Conservation (phyloP, 2,113 vertebrate genomes). For the Perca schrenkii region DNA sequence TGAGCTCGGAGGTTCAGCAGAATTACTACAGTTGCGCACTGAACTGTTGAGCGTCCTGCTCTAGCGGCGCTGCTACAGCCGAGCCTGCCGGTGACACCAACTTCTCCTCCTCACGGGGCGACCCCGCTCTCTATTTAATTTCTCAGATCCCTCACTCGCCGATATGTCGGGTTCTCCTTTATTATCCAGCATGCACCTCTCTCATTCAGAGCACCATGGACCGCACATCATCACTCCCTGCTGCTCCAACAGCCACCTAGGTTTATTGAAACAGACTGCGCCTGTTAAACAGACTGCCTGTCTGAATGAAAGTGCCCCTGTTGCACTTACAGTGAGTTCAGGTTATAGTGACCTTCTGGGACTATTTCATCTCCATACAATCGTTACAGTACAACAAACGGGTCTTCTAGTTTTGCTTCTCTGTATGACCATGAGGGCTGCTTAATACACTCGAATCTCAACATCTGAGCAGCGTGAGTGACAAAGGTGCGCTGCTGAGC, state of each 20-base stretch:
- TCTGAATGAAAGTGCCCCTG: conserved; percentile 19
- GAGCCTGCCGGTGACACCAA: conserved; percentile 11
- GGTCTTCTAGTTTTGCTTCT: neutral
- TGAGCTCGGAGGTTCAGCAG: neutral
- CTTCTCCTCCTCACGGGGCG: conserved; percentile 5
- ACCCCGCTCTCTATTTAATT: conserved; percentile 43
- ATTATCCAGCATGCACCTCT: conserved; percentile 45
- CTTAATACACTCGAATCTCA: conserved; percentile 1
- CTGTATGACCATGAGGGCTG: neutral
- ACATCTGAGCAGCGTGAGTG: conserved; percentile 42
- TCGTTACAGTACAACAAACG: neutral
- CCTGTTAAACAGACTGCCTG: neutral
- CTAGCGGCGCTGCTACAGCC: neutral
- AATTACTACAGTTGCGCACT: conserved; percentile 12
- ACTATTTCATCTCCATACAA: neutral
- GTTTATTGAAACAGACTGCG: neutral
- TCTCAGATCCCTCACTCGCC: conserved; percentile 15
- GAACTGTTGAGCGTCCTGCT: conserved; percentile 38
- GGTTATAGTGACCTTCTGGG: neutral
- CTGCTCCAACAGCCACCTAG: conserved; percentile 5
- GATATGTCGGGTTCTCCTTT: conserved; percentile 2
- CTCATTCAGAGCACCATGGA: neutral
- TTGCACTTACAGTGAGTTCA: conserved; percentile 18
- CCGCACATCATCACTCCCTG: conserved; percentile 1
- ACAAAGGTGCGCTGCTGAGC: conserved; percentile 61